phyloP scores from a whole-genome alignment of 2,113 vertebrate genomes.

The Nyctereutes procyonoides region DNA sequence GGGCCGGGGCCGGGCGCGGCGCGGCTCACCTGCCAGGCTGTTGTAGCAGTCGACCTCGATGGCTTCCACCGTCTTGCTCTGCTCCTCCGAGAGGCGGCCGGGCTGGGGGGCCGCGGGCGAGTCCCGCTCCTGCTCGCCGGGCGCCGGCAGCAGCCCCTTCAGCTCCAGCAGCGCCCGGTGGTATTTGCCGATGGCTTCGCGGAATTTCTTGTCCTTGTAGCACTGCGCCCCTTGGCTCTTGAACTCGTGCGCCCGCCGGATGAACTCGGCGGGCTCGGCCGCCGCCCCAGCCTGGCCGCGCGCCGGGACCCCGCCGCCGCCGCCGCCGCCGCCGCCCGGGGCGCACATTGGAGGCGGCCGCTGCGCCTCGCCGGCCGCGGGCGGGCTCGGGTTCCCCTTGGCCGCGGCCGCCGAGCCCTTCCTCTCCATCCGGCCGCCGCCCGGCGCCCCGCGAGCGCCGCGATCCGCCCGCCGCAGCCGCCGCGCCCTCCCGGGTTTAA shows the following conservation, averaged over 20 bases:
- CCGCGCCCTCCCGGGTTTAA: slow-evolving; percentile 72
- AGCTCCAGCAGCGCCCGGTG: slow-evolving; percentile 98
- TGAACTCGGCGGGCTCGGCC: slow-evolving; percentile 88
- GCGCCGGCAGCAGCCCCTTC: slow-evolving; percentile 91
- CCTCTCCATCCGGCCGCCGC: slow-evolving; percentile 81
- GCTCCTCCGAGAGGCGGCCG: slow-evolving; percentile 92
- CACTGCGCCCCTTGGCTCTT: slow-evolving; percentile 97
- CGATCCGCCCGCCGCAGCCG: slow-evolving; percentile 56
- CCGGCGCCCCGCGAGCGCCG: slow-evolving; percentile 21
- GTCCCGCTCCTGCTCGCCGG: slow-evolving; percentile 89
- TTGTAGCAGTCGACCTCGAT: slow-evolving; percentile 99
- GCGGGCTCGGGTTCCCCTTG: slow-evolving; percentile 76
- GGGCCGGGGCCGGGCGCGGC: neutral
- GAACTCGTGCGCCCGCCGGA: slow-evolving; percentile 95
- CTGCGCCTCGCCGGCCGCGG: slow-evolving; percentile 74
- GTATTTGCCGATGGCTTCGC: slow-evolving; percentile 99
- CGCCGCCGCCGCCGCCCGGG: slow-evolving; percentile 64
- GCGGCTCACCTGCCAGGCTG: slow-evolving; percentile 95
- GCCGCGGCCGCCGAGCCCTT: slow-evolving; percentile 72
- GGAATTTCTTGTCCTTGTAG: slow-evolving; percentile 99
- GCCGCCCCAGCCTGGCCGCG: slow-evolving; percentile 73
- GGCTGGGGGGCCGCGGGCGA: slow-evolving; percentile 82
- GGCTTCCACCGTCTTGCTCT: slow-evolving; percentile 94
- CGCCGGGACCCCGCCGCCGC: slow-evolving; percentile 70
- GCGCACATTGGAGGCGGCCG: slow-evolving; percentile 54